Conservation (phyloP, 1,140 invertebrate species). For the Sitophilus oryzae region DNA sequence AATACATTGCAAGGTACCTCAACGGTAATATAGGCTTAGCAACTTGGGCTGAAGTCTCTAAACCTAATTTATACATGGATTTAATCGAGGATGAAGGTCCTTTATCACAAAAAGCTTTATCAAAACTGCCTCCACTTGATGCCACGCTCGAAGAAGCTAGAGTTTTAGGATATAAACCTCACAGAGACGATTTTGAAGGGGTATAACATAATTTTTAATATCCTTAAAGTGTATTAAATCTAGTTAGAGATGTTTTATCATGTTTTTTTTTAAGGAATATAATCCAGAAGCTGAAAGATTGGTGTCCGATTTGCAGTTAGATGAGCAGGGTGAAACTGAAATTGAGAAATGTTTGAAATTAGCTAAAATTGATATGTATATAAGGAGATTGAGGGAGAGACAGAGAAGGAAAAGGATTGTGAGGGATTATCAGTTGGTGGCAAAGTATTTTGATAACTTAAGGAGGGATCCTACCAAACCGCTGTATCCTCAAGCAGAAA, state of each 20-base stretch:
- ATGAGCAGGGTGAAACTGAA: constrained; percentile 78
- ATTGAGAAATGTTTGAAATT: constrained; percentile 76
- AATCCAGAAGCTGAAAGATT: constrained; percentile 88
- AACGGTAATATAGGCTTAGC: constrained; percentile 83
- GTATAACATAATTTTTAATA: constrained; percentile 43
- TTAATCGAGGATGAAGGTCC: constrained; percentile 74
- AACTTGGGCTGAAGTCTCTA: constrained; percentile 68
- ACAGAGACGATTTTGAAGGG: constrained; percentile 93
- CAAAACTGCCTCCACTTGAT: constrained; percentile 69
- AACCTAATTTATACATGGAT: constrained; percentile 64
- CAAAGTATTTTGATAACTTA: constrained; percentile 64
- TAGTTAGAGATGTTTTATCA: not conserved
- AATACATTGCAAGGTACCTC: constrained; percentile 84
- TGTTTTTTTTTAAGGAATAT: constrained; percentile 62
- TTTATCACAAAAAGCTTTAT: constrained; percentile 66
- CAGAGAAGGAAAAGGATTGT: constrained; percentile 81
- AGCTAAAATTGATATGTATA: constrained; percentile 85
- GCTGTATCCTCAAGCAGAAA: constrained; percentile 67
- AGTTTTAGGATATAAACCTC: constrained; percentile 92
- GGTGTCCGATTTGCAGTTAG: constrained; percentile 73
- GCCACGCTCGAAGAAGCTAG: constrained; percentile 76
- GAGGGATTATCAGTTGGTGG: constrained; percentile 77
- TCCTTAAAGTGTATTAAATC: not conserved
- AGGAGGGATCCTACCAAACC: constrained; percentile 57
- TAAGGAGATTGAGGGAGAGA: constrained; percentile 74